These are phyloP conservation scores for Ctenicera cuprea DNA, from an alignment of 2,888 invertebrate species.

Conservation along the genomic window DNA sequence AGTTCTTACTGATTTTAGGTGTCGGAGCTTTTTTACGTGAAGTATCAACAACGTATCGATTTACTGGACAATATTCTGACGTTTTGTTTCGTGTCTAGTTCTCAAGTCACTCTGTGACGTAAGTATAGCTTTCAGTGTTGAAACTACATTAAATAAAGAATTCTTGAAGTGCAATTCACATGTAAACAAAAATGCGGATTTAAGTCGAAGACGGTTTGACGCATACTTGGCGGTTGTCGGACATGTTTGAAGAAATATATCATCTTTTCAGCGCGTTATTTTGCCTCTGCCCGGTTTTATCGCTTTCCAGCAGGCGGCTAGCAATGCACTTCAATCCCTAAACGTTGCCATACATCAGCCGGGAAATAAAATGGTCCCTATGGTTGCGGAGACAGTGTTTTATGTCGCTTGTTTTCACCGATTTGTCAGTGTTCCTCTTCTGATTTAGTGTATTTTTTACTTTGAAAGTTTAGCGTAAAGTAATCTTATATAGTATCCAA, in stretches of 20 bases:
- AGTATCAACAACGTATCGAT: too few relatives aligned
- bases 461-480: constrained; percentile 23
- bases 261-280: constrained; percentile 67
- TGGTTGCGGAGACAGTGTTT: constrained; percentile 66
- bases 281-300: constrained; percentile 66
- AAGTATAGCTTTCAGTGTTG: too few relatives aligned
- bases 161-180: too few relatives aligned
- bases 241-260: constrained; percentile 56
- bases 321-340: constrained; percentile 66
- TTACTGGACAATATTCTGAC: too few relatives aligned
- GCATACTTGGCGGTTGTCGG: constrained; percentile 34
- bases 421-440: constrained; percentile 62
- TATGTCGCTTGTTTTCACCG: constrained; percentile 62
- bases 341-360: constrained; percentile 65
- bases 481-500: constrained; percentile 4
- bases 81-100: too few relatives aligned
- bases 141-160: too few relatives aligned
- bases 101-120: too few relatives aligned
- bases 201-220: constrained; percentile 11
- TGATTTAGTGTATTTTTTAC: constrained; percentile 47
- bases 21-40: too few relatives aligned
- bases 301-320: constrained; percentile 65
- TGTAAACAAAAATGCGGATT: not conserved
- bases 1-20: too few relatives aligned
- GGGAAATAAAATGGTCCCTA: constrained; percentile 64